Conservation (phyloP, 2,797 vertebrate species). For the Trichosurus vulpecula region DNA sequence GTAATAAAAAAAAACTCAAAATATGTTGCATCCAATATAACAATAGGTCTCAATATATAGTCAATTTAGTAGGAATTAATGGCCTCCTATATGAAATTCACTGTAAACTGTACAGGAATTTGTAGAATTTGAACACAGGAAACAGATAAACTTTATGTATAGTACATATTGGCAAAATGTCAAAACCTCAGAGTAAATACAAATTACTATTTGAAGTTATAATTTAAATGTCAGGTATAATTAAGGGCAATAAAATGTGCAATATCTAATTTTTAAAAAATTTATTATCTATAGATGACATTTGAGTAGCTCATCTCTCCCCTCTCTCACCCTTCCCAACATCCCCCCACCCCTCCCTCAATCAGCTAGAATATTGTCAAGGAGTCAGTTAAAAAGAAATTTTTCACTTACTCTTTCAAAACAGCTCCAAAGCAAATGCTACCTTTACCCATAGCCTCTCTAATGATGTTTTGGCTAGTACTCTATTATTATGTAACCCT, state of each 20-base stretch:
- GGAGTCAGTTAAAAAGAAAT: background rate
- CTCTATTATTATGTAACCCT: background rate
- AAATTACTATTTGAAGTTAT: background rate
- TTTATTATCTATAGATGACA: background rate
- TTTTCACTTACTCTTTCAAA: slow-evolving; percentile 9
- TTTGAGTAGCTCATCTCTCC: slow-evolving; percentile 24
- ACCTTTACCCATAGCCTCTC: background rate
- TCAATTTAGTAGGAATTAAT: slow-evolving; percentile 8
- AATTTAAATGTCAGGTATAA: slow-evolving; percentile 58
- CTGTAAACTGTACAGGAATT: slow-evolving; percentile 19
- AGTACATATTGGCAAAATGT: slow-evolving; percentile 24
- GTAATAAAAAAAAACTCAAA: background rate
- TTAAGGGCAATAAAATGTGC: slow-evolving; percentile 44
- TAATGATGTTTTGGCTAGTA: background rate
- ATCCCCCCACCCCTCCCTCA: background rate
- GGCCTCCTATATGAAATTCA: background rate
- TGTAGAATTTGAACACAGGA: slow-evolving; percentile 13
- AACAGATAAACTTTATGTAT: slow-evolving; percentile 1
- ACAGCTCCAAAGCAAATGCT: slow-evolving; percentile 19
- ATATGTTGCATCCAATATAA: background rate
- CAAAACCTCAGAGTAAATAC: slow-evolving; percentile 43
- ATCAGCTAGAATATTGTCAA: background rate
- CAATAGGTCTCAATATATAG: background rate
- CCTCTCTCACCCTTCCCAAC: background rate
- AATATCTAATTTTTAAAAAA: slow-evolving; percentile 40